Percentiles rank a stretch among this genome's conserved stretches.
Conservation (phyloP, 37 sponge, comb jelly and placozoan species). For the Axinella damicornis region DNA sequence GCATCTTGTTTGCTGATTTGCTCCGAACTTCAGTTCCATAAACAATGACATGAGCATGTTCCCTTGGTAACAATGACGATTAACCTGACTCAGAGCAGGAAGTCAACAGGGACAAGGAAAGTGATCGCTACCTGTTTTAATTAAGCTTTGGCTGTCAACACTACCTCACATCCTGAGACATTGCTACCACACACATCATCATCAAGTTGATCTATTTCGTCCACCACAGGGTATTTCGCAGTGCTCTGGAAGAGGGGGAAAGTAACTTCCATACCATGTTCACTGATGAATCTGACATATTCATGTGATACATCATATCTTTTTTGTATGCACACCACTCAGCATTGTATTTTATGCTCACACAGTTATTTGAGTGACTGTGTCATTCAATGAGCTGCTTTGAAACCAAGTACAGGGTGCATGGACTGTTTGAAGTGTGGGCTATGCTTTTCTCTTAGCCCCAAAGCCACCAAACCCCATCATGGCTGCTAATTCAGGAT, state of each 20-base stretch:
- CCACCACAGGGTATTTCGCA: slow-evolving; percentile 18
- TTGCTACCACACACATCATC: no score
- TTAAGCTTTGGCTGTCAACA: no score
- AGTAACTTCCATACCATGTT: slow-evolving; percentile 40
- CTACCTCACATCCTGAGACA: no score
- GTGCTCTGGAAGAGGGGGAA: slow-evolving; percentile 4
- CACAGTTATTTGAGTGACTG: no score
- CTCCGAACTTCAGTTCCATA: no score
- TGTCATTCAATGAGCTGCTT: background rate
- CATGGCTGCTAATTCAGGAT: slow-evolving; percentile 93
- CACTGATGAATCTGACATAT: slow-evolving; percentile 26
- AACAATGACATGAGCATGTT: no score
- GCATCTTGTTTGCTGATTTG: no score
- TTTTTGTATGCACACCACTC: background rate
- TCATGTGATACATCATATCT: slow-evolving; percentile 26
- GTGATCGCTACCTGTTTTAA: no score
- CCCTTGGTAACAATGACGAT: no score
- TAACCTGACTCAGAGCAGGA: no score
- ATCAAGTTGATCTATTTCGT: no score
- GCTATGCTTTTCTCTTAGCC: slow-evolving; percentile 68
- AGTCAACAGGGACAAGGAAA: no score
- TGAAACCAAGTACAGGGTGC: background rate
- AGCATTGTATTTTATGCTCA: background rate
- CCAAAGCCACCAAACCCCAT: slow-evolving; percentile 99
- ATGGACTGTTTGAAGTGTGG: background rate